Evolutionary conservation across 2,113 vertebrate species (phyloP).

Genomic region (Brienomyrus brachyistius): DNA sequence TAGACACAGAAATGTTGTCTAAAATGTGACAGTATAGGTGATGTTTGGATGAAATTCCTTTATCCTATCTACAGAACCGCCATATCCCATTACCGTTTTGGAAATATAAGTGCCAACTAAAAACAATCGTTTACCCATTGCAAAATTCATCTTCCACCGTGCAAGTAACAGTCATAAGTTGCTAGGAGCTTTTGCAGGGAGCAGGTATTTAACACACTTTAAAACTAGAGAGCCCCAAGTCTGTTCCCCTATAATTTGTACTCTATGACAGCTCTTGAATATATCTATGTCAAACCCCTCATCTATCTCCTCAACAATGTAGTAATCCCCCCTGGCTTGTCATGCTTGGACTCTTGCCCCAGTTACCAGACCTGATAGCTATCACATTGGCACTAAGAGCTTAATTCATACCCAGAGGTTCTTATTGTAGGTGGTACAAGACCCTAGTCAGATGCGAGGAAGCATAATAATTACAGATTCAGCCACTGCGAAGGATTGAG

Average conservation of each 20-base stretch:
- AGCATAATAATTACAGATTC: slow-evolving; percentile 7
- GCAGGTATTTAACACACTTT: background rate
- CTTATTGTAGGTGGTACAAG: background rate
- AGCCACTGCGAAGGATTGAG: background rate
- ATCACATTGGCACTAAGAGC: slow-evolving; percentile 15
- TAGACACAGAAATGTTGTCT: background rate
- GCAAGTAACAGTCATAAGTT: background rate
- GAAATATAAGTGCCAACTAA: background rate
- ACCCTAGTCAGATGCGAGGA: background rate
- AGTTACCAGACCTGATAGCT: slow-evolving; percentile 8
- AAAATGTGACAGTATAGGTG: background rate
- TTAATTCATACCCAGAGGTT: slow-evolving; percentile 7
- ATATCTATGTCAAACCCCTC: background rate
- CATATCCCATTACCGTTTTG: background rate
- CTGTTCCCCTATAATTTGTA: background rate
- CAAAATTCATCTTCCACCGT: background rate
- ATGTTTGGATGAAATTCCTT: background rate
- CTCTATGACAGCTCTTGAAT: background rate
- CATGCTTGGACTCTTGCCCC: slow-evolving; percentile 24
- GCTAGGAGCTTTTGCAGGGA: background rate
- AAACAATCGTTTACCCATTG: background rate
- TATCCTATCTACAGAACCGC: background rate
- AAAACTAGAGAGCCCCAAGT: background rate
- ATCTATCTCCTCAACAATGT: slow-evolving; percentile 17
- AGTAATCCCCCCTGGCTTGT: background rate